Percentiles rank a stretch among this genome's conserved stretches.
These are phyloP conservation scores for silkworm (Bombyx mori) DNA, from an alignment of 1,140 invertebrate genomes.

Conservation along the genomic window ASM3026992v2 NC_085121.1:17486501-17487000, in stretches of 20 bases:
- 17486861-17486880: neutral
- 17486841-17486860: constrained; percentile 15
- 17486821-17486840: constrained; percentile 9
- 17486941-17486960: neutral
- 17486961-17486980: neutral
- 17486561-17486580: too few relatives aligned
- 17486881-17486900: neutral
- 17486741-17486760: constrained; percentile 9
- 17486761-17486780: constrained; percentile 6
- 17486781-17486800: constrained; percentile 20
- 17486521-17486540: neutral
- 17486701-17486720: too few relatives aligned
- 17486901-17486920: neutral
- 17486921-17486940: neutral
- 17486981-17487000: neutral
- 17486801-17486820: constrained; percentile 18
- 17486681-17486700: too few relatives aligned
- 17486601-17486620: too few relatives aligned
- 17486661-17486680: too few relatives aligned
- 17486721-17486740: neutral
- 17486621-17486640: too few relatives aligned
- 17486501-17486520: neutral
- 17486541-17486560: too few relatives aligned
- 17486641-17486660: too few relatives aligned
- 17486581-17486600: too few relatives aligned